phyloP scores from a whole-genome alignment of 2,797 vertebrate genomes.

The Channallabes apus region DNA sequence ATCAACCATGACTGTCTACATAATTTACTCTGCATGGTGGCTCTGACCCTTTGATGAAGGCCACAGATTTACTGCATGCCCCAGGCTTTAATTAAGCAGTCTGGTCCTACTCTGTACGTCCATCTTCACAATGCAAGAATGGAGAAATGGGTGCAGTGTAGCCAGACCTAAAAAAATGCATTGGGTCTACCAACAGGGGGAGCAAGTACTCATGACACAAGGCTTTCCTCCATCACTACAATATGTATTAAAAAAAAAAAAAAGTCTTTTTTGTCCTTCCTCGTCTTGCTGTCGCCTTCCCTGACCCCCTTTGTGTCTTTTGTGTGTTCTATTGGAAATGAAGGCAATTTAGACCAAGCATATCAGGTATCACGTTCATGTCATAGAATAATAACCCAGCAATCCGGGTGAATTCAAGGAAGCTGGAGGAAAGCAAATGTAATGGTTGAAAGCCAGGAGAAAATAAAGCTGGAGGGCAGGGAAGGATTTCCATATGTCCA shows the following conservation, averaged over 20 bases:
- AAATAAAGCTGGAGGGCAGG: constrained; percentile 16
- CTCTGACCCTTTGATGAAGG: constrained; percentile 66
- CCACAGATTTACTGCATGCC: constrained; percentile 58
- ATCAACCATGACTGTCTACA: constrained; percentile 66
- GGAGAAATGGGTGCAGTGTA: constrained; percentile 3
- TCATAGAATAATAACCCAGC: constrained; percentile 60
- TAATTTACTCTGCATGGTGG: constrained; percentile 71
- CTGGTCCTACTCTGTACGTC: constrained; percentile 30
- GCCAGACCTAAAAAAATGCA: neutral
- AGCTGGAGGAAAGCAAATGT: constrained; percentile 47
- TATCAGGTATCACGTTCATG: constrained; percentile 57
- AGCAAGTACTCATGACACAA: neutral
- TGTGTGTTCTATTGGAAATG: constrained; percentile 54
- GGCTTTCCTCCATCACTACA: neutral
- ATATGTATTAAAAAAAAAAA: neutral
- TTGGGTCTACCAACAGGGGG: constrained; percentile 15
- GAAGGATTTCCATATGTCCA: constrained; percentile 50
- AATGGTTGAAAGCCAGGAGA: constrained; percentile 1
- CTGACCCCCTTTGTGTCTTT: constrained; percentile 18
- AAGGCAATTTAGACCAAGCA: constrained; percentile 58
- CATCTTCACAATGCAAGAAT: constrained; percentile 21
- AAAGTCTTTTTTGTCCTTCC: neutral
- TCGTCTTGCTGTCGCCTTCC: neutral
- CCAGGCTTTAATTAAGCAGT: constrained; percentile 66
- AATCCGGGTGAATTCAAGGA: constrained; percentile 56